Percentiles rank a stretch among this genome's conserved stretches.
These are phyloP conservation scores for Dromas ardeola DNA, from an alignment of 2,113 vertebrate species.

Conservation along the genomic window DNA sequence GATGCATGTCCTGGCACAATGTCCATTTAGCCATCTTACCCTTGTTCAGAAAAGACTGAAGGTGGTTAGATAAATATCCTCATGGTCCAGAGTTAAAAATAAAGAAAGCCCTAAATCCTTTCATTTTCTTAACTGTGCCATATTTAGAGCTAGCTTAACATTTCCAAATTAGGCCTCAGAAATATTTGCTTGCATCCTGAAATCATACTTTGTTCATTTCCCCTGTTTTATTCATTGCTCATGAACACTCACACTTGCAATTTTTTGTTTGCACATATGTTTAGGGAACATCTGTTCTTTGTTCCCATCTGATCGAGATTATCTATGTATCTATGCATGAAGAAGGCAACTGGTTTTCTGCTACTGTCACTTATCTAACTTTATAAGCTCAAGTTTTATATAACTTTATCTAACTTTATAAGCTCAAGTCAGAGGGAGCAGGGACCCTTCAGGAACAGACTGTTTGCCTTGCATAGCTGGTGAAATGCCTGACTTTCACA, in stretches of 20 bases:
- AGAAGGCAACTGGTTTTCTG: background rate
- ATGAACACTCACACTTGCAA: background rate
- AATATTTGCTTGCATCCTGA: background rate
- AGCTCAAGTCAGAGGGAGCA: background rate
- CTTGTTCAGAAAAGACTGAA: background rate
- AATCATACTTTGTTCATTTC: background rate
- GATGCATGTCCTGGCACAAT: background rate
- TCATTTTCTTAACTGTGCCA: background rate
- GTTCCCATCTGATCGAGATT: slow-evolving; percentile 10
- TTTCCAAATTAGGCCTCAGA: background rate
- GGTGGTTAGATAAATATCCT: background rate
- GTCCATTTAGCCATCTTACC: background rate
- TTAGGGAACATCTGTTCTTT: slow-evolving; percentile 51
- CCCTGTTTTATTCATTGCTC: background rate
- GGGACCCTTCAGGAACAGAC: background rate
- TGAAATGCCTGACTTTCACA: background rate
- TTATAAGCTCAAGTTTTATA: background rate
- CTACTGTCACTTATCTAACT: background rate
- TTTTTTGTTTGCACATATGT: slow-evolving; percentile 43
- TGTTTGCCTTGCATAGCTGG: background rate
- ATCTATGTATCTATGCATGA: background rate
- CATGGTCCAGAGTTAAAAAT: background rate
- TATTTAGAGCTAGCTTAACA: background rate
- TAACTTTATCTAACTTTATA: background rate
- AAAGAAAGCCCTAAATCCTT: background rate